Percentiles rank a stretch among this genome's conserved stretches.
These are phyloP conservation scores for Brachionus asplanchnoidis DNA, from an alignment of 1,140 invertebrate genomes.

Conservation along the genomic window DNA sequence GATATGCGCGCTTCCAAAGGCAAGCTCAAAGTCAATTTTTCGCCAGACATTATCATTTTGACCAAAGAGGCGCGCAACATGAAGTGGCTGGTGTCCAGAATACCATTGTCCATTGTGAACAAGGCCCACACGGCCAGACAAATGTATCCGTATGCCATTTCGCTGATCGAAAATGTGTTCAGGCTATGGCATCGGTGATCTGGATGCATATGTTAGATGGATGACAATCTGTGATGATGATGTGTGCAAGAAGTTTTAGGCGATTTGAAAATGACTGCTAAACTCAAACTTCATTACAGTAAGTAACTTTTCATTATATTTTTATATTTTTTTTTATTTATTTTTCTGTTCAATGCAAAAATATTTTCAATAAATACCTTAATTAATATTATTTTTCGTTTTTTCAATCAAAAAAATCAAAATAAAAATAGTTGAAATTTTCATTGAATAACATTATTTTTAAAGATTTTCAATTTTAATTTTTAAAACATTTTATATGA, in stretches of 20 bases:
- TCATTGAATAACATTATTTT: not conserved
- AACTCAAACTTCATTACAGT: not conserved
- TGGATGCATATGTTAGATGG: not conserved
- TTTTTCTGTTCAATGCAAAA: not conserved
- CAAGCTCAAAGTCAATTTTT: too few relatives aligned
- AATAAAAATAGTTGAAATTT: not conserved
- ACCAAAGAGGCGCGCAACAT: too few relatives aligned
- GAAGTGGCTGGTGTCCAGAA: too few relatives aligned
- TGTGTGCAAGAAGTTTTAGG: not conserved
- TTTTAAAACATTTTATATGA: not conserved
- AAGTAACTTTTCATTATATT: not conserved
- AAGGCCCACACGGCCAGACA: too few relatives aligned
- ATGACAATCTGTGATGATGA: not conserved
- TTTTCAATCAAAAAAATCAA: not conserved
- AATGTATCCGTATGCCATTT: too few relatives aligned
- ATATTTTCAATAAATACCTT: not conserved
- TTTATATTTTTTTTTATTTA: not conserved
- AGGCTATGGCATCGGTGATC: too few relatives aligned
- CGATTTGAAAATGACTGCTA: not conserved
- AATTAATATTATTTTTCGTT: not conserved
- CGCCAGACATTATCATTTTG: too few relatives aligned
- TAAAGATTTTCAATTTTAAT: not conserved
- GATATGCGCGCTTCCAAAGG: too few relatives aligned
- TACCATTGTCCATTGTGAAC: too few relatives aligned
- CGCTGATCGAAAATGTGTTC: too few relatives aligned